Base-by-base conservation (phyloP, 2,113 vertebrate species). In the Limanda limanda region DNA sequence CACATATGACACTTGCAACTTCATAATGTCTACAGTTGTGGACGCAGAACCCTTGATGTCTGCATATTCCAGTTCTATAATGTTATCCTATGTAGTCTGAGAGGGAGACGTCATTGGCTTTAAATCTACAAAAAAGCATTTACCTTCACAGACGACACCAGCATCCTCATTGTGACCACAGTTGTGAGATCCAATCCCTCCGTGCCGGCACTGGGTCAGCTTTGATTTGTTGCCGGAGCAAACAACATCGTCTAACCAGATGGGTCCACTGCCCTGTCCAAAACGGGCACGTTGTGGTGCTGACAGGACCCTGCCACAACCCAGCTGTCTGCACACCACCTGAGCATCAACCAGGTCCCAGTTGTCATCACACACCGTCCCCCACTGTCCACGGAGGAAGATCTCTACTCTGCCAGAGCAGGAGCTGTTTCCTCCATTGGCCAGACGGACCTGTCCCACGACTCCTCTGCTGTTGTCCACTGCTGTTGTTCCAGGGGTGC, bases 371-470 rank as follows among this genome's bases (percentile, higher is more conserved):
- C 27, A 31, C 27, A 31, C 27, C 27, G 27, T 31, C 5, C 27
- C 27, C 27, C 27, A 31, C 27, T 31, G 27, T 31, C 27, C 27
- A 31, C 5, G 27, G 27, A 31, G 27, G 27, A 31, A 35, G 8
- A 35, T 35, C 27, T 31, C 27, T 35, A 35, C 35, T 1, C 35
- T 8, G 8, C 6, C 7, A 31, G 8, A 35, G 5, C 25, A 27
- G 37, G 71, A 68, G 31, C 57, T 59, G 71, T 62, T 86, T 31
- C 27, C 27, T 55, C 83, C 83, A 45, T 85, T 72, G 12, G 10
- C 74, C 73, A 92, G 71, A 0, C 56, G 79, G 63, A 91, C 91
- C 60, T 88, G 88, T 87, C 61, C 91, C 89, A 89, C 79, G 0
- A 1, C 74, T 35, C 60, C 13, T 74, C 24, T 31, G 27, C 2